phyloP scores from a whole-genome alignment of 1,140 invertebrate species.

The Danaus melanippus region DNA sequence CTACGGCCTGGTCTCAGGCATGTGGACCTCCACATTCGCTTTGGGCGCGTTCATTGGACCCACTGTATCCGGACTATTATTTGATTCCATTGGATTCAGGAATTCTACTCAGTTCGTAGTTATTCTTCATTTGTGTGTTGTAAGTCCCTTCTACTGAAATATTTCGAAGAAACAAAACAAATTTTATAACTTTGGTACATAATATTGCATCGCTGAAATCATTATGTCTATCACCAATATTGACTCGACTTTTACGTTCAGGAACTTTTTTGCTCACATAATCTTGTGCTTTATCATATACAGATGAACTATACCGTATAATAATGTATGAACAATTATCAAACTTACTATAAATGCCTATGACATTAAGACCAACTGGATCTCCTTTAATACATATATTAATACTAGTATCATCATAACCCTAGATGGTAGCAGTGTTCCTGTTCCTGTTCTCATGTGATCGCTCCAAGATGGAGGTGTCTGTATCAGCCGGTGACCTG shows the following conservation, averaged over 20 bases:
- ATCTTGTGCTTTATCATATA: background rate
- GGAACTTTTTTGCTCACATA: too few species aligned
- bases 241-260: too few species aligned
- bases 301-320: too few species aligned
- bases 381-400: too few species aligned
- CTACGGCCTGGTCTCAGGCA: conserved; percentile 86
- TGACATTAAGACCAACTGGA: too few species aligned
- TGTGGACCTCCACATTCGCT: conserved; percentile 90
- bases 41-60: conserved; percentile 89
- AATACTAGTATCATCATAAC: conserved; percentile 1
- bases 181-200: too few species aligned
- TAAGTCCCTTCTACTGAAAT: conserved; percentile 50
- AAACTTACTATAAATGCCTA: too few species aligned
- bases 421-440: conserved; percentile 43
- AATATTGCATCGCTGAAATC: too few species aligned
- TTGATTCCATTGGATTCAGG: conserved; percentile 81
- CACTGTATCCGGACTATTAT: conserved; percentile 82
- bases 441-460: conserved; percentile 50
- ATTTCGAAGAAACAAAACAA: too few species aligned
- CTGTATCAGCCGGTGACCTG: conserved; percentile 54
- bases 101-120: conserved; percentile 82
- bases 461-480: conserved; percentile 56
- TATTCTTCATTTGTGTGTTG: conserved; percentile 76
- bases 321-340: too few species aligned
- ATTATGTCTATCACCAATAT: too few species aligned